Evolutionary conservation across 2,888 invertebrate genomes (phyloP).

Genomic region (Mesorhabditis belari): DNA sequence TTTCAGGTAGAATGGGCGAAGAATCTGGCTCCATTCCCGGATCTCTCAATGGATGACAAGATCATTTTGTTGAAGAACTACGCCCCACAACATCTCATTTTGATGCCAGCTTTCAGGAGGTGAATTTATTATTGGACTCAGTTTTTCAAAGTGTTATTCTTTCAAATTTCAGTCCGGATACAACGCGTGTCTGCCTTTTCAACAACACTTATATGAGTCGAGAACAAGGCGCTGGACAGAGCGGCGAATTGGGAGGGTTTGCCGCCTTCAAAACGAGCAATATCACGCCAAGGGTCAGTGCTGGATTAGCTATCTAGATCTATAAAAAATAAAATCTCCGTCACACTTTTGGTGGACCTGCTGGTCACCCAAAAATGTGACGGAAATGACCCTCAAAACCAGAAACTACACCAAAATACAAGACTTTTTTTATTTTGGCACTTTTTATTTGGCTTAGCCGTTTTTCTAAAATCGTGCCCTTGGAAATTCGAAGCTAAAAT

Average conservation of each 20-base stretch:
- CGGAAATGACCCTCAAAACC: no score
- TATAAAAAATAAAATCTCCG: no score
- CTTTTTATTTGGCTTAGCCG: no score
- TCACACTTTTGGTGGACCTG: no score
- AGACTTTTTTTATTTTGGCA: no score
- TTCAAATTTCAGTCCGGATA: constrained; percentile 26
- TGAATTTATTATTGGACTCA: background rate
- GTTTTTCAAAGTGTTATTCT: background rate
- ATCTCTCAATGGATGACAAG: constrained; percentile 44
- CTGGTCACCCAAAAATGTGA: no score
- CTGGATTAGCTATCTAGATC: background rate
- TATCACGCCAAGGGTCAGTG: constrained; percentile 38
- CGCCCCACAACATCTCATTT: constrained; percentile 51
- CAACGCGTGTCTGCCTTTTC: constrained; percentile 45
- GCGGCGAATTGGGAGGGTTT: constrained; percentile 43
- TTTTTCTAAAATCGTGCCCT: no score
- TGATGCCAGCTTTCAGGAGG: constrained; percentile 49
- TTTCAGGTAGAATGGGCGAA: constrained; percentile 53
- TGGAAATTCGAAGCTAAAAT: no score
- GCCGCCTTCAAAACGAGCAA: constrained; percentile 50
- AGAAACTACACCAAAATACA: no score
- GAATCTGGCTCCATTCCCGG: constrained; percentile 45
- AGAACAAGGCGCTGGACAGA: constrained; percentile 24
- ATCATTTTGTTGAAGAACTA: constrained; percentile 51
- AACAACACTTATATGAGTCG: constrained; percentile 49